A percentile compares a stretch with the other conserved stretches of the same genome.
phyloP scores from a whole-genome alignment of 2,113 vertebrate species.

The Dasyornis broadbenti region DNA sequence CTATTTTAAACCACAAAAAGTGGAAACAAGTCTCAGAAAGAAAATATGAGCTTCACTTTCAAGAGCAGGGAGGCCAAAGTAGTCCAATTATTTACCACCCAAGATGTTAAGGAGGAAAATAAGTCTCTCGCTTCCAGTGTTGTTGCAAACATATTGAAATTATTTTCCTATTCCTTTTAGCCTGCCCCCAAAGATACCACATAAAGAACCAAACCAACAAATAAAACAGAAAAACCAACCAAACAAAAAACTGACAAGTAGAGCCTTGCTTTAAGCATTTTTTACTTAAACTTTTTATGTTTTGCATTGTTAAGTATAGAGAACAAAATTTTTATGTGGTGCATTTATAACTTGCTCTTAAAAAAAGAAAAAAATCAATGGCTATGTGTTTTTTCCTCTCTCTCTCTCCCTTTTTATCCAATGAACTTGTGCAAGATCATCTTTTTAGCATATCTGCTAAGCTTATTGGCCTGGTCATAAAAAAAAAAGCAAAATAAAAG shows the following conservation, averaged over 20 bases:
- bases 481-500: not conserved
- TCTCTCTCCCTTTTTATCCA: not conserved
- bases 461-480: not conserved
- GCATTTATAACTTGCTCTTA: not conserved
- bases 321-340: not conserved
- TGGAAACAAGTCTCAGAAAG: not conserved
- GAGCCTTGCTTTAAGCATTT: not conserved
- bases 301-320: not conserved
- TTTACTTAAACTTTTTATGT: not conserved
- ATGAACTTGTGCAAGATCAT: not conserved
- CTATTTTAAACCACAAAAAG: slow-evolving; percentile 21
- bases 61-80: not conserved
- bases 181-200: not conserved
- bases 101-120: not conserved
- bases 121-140: not conserved
- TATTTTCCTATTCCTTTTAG: not conserved
- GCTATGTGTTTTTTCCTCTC: not conserved
- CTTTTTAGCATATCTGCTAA: not conserved
- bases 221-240: too few species aligned
- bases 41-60: slow-evolving; percentile 12
- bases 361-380: not conserved
- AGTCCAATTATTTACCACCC: slow-evolving; percentile 22
- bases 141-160: not conserved
- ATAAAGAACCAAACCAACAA: too few species aligned
- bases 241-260: not conserved